These are phyloP conservation scores for Liasis olivaceus DNA, from an alignment of 2,797 vertebrate species.

Conservation along the genomic window DNA sequence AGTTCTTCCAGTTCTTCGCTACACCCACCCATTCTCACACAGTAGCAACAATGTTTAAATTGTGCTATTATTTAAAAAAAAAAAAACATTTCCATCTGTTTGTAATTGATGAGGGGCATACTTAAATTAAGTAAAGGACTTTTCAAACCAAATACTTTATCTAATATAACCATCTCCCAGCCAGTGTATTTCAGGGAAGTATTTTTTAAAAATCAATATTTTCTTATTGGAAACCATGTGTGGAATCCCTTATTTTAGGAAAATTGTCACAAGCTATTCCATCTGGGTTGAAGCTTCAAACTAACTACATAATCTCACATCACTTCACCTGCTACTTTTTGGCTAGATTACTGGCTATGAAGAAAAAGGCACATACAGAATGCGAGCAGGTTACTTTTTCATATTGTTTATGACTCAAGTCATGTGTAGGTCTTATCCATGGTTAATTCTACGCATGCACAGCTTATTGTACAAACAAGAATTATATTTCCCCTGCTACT, in stretches of 20 bases:
- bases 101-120: constrained; percentile 34
- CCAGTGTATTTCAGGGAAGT: rapidly evolving
- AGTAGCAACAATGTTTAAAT: background rate
- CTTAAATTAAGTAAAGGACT: constrained; percentile 44
- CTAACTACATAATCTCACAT: background rate
- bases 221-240: background rate
- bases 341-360: background rate
- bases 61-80: rapidly evolving
- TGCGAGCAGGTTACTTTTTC: background rate
- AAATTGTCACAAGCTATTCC: background rate
- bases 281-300: background rate
- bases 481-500: background rate
- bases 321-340: background rate
- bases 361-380: background rate
- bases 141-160: constrained; percentile 23
- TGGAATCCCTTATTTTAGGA: background rate
- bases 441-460: too few species aligned
- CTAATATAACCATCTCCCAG: background rate
- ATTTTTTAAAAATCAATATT: background rate
- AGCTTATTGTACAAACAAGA: background rate
- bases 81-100: rapidly evolving
- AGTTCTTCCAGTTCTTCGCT: background rate
- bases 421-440: too few species aligned
- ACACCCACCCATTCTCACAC: background rate
- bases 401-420: too few species aligned